A percentile compares a stretch with the other conserved stretches of the same genome.
Conservation (phyloP, 2,113 vertebrate species). For the Phalacrocorax pelagicus region DNA sequence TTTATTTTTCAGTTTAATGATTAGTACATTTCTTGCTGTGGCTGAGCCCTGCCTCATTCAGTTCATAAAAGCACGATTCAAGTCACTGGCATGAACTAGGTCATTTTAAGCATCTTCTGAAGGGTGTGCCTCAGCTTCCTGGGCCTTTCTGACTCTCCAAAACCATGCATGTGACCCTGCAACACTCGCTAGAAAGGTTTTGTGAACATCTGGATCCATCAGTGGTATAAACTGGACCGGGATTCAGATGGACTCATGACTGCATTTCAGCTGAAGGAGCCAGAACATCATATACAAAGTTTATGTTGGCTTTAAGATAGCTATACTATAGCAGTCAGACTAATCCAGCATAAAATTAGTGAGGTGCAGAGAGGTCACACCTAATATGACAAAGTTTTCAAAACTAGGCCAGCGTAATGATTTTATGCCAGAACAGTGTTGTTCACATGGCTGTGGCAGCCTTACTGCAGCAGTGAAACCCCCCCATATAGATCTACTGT, state of each 20-base stretch:
- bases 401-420: not conserved
- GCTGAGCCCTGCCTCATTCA: fast-evolving
- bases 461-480: not conserved
- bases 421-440: not conserved
- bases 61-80: not conserved
- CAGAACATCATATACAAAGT: not conserved
- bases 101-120: not conserved
- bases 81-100: not conserved
- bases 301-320: not conserved
- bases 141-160: not conserved
- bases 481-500: not conserved
- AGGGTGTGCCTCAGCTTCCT: not conserved
- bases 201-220: not conserved
- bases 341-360: not conserved
- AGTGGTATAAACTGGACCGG: fast-evolving
- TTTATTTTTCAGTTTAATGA: not conserved
- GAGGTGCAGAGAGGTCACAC: not conserved
- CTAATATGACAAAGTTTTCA: not conserved
- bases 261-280: not conserved
- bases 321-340: not conserved
- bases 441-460: not conserved
- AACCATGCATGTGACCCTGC: fast-evolving
- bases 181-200: not conserved
- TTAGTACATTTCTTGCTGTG: not conserved
- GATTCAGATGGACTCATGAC: not conserved